Evolutionary conservation across 1,140 invertebrate species (phyloP).

Genomic region (roundworm (Caenorhabditis elegans)): WBcel235 BX284606.5:11319501-11320000

Average conservation of each 20-base stretch:
- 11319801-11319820: constrained; percentile 43
- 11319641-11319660: no score
- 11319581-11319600: constrained; percentile 12
- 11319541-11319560: constrained; percentile 42
- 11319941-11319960: background rate
- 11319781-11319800: no score
- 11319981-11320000: background rate
- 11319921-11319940: no score
- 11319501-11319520: constrained; percentile 22
- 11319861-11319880: constrained; percentile 36
- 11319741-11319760: no score
- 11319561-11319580: constrained; percentile 40
- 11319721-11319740: no score
- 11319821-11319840: constrained; percentile 44
- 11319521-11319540: constrained; percentile 32
- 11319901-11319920: no score
- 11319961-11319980: background rate
- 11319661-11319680: no score
- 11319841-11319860: constrained; percentile 37
- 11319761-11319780: no score
- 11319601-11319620: constrained; percentile 23
- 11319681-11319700: no score
- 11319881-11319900: background rate
- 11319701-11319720: no score
- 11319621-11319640: no score